Evolutionary conservation across 2,888 invertebrate species (phyloP), one percentile per base, ranked within the genome.

Genomic region (Gonocerus acuteangulatus): DNA sequence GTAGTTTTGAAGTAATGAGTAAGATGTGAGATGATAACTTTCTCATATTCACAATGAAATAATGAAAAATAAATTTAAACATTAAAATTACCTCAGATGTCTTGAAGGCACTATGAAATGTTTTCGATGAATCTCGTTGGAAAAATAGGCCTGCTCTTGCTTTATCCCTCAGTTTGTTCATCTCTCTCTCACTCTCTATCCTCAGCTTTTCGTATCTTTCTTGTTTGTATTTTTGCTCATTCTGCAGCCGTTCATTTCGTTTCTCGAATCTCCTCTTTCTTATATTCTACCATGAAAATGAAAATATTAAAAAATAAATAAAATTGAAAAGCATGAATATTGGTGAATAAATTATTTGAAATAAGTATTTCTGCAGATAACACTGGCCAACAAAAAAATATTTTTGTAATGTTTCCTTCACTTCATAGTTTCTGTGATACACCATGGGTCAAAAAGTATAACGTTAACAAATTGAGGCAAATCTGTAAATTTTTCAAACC

Each of bases 61-160:
- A n/a, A n/a, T n/a, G n/a, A n/a, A n/a, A n/a, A n/a, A n/a, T n/a
- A n/a, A n/a, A n/a, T n/a, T n/a, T n/a, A n/a, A n/a, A n/a, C n/a
- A n/a, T n/a, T n/a, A n/a, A n/a, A n/a, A n/a, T n/a, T n/a, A 68
- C 68, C 64, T 68, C 66, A 19, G 66, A 56, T 45, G 62, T 49
- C 39, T 58, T 60, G 22, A 67, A 48, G 22, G 67, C 65, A 56
- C 67, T 65, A 11, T 63, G 62, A 21, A 66, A 57, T 6, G 49
- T 59, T 42, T 67, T 68, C 9, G 62, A 52, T 15, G 54, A 52
- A 51, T 68, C 68, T 57, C 63, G 65, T 27, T 62, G 62, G 16
- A 59, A 59, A 23, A 64, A 65, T 21, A 67, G 52, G 13, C 51
- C 61, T 44, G 60, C 47, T 49, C 61, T 62, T 2, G 68, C 67